Evolutionary conservation across 1,140 invertebrate species (phyloP), one percentile per base, ranked within the genome.

Genomic region (Melanaphis sacchari): DNA sequence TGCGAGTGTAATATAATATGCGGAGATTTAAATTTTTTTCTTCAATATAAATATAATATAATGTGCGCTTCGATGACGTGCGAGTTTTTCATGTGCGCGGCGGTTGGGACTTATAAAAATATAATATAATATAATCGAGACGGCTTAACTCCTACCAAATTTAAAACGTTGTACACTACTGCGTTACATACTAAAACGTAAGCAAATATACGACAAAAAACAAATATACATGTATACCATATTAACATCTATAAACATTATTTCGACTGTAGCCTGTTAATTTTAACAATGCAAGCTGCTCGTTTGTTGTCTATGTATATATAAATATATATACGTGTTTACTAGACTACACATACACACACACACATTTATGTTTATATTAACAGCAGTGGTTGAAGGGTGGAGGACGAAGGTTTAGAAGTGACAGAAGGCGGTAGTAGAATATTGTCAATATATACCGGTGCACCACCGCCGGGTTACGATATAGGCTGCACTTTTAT

Each of bases 171-270:
- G 59, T 76, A 76, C 59, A 76, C 31, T n/a, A 76, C 59, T n/a
- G 36, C 59, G 36, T 6, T 76, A 76, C n/a, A 52, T 52, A 52
- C 18, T 38, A 81, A 11, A 89, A 89, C 87, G 46, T 52, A 89
- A 89, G 49, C 49, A 52, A 89, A 89, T 36, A 52, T 15, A 40
- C 36, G 49, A 22, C 8, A 24, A 54, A 54, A 54, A 89, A 49
- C 3, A 89, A 8, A 89, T 40, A 89, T 54, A 52, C 18, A 21
- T 38, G 40, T 24, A 82, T 21, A 82, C 38, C 38, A 38, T 82
- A 38, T 49, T 36, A 89, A 54, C 46, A 52, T 54, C 88, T 89
- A 76, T 76, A 89, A 89, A 89, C 49, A 54, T 76, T 76, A 76
- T 89, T 89, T 52, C 87, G 43, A 89, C 46, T 38, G 88, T 38